Conservation (phyloP, 2,888 invertebrate species). For the Byasa hedistus region DNA sequence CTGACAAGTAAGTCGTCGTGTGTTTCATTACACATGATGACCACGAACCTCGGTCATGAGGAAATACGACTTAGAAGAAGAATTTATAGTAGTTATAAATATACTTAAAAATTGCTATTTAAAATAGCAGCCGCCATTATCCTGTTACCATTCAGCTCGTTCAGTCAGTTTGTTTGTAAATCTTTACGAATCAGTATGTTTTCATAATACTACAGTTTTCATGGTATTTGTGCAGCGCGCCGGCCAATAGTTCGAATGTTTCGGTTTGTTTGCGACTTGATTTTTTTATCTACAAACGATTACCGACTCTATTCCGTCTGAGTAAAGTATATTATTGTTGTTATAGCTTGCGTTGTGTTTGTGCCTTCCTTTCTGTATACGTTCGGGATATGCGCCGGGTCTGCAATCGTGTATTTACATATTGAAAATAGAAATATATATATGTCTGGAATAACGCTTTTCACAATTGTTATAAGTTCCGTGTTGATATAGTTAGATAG, state of each 20-base stretch:
- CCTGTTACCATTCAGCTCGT: background rate
- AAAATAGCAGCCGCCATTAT: too few species aligned
- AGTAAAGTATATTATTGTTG: background rate
- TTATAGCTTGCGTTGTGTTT: background rate
- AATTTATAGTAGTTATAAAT: too few species aligned
- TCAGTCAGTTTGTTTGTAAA: constrained; percentile 20
- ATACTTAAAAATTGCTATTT: too few species aligned
- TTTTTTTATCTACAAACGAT: constrained; percentile 10
- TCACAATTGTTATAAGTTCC: background rate
- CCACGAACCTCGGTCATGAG: too few species aligned
- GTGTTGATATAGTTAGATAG: background rate
- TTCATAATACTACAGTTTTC: constrained; percentile 24
- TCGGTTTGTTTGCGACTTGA: constrained; percentile 3
- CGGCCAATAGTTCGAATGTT: constrained; percentile 10
- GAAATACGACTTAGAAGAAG: too few species aligned
- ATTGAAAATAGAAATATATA: background rate
- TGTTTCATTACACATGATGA: too few species aligned
- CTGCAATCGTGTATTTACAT: background rate
- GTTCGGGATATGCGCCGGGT: background rate
- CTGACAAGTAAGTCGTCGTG: too few species aligned
- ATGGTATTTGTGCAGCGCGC: constrained; percentile 9
- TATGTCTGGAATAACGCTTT: background rate
- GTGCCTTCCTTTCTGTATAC: background rate
- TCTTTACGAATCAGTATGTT: constrained; percentile 17
- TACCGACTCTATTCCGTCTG: background rate